Evolutionary conservation across 1,140 invertebrate genomes (phyloP), one percentile per base, ranked within the genome.

Genomic region (Scaptomyza montana): DNA sequence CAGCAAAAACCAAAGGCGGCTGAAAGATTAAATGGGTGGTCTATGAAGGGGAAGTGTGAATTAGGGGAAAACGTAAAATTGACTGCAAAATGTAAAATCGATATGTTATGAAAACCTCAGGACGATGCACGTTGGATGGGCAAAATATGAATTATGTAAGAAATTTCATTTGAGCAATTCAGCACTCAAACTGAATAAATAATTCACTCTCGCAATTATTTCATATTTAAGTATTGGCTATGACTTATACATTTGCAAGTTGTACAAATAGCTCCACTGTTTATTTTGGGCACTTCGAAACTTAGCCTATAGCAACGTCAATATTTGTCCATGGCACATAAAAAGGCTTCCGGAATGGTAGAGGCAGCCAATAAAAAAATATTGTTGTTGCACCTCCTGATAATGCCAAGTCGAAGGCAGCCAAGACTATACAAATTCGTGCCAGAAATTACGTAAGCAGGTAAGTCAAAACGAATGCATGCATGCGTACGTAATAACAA

Each of bases 81-180:
- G 51, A 19, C 74, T 77, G 79, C 62, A 76, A 87, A 87, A 82
- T 87, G 71, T 73, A 89, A 84, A 89, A 82, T 89, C 75, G 79
- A 87, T 89, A 89, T 77, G 82, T 79, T 89, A 86, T 81, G 76
- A 79, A 75, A 87, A 79, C 78, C 79, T 51, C 81, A 85, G 2
- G 3, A 25, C 21, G 21, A 25, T 25, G 21, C 2, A 25, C 21
- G 2, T 2, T 25, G 21, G 21, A 25, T 25, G 21, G 3, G 3
- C 21, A 25, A 25, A 25, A 25, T 25, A 25, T 25, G 21, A 25
- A 25, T 25, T 25, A 25, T 25, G 21, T 25, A 25, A 25, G 16
- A 25, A 25, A 25, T 25, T 4, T 1, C 16, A 16, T 16, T 16
- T 16, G 16, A 16, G 16, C 16, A 16, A 16, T 16, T 16, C 16